Conservation (phyloP, 2,888 invertebrate genomes). For the Conus canariensis region DNA sequence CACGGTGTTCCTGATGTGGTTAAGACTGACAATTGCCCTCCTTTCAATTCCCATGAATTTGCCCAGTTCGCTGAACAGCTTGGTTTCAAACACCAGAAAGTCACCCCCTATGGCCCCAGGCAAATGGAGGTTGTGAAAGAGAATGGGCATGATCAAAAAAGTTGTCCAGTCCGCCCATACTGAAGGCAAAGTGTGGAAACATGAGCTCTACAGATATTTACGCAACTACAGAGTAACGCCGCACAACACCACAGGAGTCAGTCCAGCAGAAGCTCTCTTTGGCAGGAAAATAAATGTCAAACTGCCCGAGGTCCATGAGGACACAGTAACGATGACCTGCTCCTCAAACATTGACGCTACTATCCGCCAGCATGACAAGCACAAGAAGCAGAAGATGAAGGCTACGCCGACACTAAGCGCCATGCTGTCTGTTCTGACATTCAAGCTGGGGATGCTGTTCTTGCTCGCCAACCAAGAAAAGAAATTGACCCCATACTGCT, state of each 20-base stretch:
- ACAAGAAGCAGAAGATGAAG: neutral
- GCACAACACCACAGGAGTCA: neutral
- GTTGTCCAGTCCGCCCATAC: neutral
- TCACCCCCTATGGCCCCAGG: conserved; percentile 9
- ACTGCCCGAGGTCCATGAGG: neutral
- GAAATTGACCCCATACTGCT: neutral
- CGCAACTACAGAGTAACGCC: neutral
- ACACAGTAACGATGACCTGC: too few species aligned
- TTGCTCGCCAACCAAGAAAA: neutral
- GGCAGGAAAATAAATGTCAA: neutral
- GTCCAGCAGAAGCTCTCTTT: neutral
- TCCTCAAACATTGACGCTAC: too few species aligned
- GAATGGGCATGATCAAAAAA: neutral
- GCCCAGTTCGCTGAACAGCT: neutral
- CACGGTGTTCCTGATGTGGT: neutral
- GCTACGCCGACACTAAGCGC: neutral
- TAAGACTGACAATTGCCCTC: neutral
- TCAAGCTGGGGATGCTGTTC: neutral
- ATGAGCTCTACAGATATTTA: neutral
- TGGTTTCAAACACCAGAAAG: conserved; percentile 22
- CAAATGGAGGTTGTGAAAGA: neutral
- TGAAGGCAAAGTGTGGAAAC: neutral
- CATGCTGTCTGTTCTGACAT: neutral
- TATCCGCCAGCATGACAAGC: neutral
- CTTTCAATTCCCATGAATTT: neutral